Evolutionary conservation across 2,888 invertebrate genomes (phyloP), one percentile per base, ranked within the genome.

Genomic region (Leptopilina syphax): DNA sequence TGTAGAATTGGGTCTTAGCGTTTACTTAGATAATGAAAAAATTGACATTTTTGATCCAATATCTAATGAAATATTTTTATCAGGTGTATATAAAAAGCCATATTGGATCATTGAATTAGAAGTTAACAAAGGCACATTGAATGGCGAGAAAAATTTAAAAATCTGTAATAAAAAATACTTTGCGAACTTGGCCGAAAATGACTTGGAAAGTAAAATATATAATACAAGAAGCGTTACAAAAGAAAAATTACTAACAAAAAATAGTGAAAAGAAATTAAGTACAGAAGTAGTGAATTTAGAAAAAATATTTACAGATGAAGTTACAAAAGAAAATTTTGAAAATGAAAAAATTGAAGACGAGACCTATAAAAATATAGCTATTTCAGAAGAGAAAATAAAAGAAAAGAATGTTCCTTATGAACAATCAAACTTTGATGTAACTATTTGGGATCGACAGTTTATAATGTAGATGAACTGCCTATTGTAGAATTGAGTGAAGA

Each of bases 11-110:
- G 83, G 85, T 47, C 78, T 85, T 18, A 73, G 78, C 18, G 82
- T 85, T 18, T 81, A 83, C 65, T 77, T 85, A 77, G 84, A 83
- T 68, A 79, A 83, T 60, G 60, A 81, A 77, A 63, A 47, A 82
- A 79, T 85, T 34, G 60, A 80, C 50, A 82, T 83, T 65, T 83
- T 80, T 50, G 63, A 84, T 65, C 80, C 60, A 7, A 7, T 7
- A 7, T 60, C 60, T 60, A 3, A 60, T 60, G 60, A 60, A 13
- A 60, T 18, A 70, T 60, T 60, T 60, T 18, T 60, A 60, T 60
- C 60, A 18, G 60, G 24, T 7, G 18, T 57, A 81, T 60, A 60
- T 60, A 60, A 60, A 60, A 60, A n/a, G n/a, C 24, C 60, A n/a
- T 60, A 7, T 18, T 60, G 85, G 81, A 77, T 77, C 27, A 76